Evolutionary conservation across 2,797 vertebrate genomes (phyloP), one percentile per base, ranked within the genome.

Genomic region (Pseudochaenichthys georgianus): DNA sequence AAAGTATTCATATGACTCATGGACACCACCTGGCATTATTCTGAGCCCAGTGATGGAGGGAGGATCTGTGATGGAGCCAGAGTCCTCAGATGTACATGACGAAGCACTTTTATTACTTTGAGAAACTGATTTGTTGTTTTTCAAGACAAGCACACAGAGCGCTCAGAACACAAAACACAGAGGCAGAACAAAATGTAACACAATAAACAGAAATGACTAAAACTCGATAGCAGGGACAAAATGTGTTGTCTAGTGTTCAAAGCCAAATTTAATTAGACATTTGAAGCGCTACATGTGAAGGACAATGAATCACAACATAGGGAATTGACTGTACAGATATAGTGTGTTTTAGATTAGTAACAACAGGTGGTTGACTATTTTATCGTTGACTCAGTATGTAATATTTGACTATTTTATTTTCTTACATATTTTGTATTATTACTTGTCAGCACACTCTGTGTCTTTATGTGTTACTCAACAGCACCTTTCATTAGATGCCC

Each of bases 1-100:
- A 59, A 65, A 48, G 31, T 38, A 65, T 58, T 81, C 54, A 74
- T 43, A 11, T 75, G 69, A 89, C 54, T 79, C 76, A 73, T 73
- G 46, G 21, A 38, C 48, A 67, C 79, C 77, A 46, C 68, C 80
- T 81, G 65, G 50, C 13, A 75, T 62, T 67, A 60, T 57, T 70
- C 59, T 62, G 50, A 63, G 63, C 64, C 54, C 72, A 13, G 23
- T 43, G 51, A 69, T 31, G 59, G 59, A 1, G 1, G 63, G 51
- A 8, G 12, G 65, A 80, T 68, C 43, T 2, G 23, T 13, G 51
- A 61, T 34, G 15, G 11, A 31, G 64, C 51, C 64, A 43, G 54
- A 65, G 52, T 41, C 73, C 47, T 47, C 50, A 47, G 47, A 38
- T 46, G 52, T 57, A 19, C 15, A 55, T 11, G 31, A 74, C 23